Evolutionary conservation across 1,140 invertebrate genomes (phyloP), one percentile per base, ranked within the genome.

Genomic region (Muscidifurax raptorellus): DNA sequence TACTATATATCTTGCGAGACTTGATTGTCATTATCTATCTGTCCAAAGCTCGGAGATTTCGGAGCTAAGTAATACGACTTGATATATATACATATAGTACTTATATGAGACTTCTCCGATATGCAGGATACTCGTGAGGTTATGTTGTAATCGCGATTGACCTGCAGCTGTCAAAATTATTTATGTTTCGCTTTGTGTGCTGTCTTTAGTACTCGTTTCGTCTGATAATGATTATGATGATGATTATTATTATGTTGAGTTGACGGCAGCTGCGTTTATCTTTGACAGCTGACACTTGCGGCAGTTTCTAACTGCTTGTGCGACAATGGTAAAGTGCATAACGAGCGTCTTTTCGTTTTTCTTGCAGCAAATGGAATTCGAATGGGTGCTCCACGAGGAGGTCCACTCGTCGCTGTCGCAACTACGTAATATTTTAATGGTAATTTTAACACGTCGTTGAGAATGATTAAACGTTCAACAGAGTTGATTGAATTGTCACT

Each of bases 341-440:
- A 25, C 5, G 2, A 30, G 27, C 72, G 12, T n/a, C 0, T 77
- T 25, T 32, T 47, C 79, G 76, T 71, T 77, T 66, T 75, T 86
- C 90, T 95, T 95, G 80, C 91, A 98, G 97, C 97, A 98, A 96
- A 96, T 96, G 93, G 97, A 98, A 94, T 98, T 98, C 92, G 97
- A 98, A 94, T 98, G 97, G 97, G 95, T 98, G 67, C 94, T 98
- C 71, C 96, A 97, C 87, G 95, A 97, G 91, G 97, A 98, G 93
- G 97, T 98, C 83, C 97, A 97, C 91, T 95, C 96, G 78, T 97
- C 97, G 87, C 93, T 98, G 88, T 95, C 96, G 88, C 96, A 98
- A 90, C 94, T 98, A 30, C 96, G 97, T 88, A 95, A 96, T 80
- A 96, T 98, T 89, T 93, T 98, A 88, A 95, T 97, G 89, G 97